phyloP scores from a whole-genome alignment of 2,797 vertebrate genomes.

The Lepilemur septentrionalis region DNA sequence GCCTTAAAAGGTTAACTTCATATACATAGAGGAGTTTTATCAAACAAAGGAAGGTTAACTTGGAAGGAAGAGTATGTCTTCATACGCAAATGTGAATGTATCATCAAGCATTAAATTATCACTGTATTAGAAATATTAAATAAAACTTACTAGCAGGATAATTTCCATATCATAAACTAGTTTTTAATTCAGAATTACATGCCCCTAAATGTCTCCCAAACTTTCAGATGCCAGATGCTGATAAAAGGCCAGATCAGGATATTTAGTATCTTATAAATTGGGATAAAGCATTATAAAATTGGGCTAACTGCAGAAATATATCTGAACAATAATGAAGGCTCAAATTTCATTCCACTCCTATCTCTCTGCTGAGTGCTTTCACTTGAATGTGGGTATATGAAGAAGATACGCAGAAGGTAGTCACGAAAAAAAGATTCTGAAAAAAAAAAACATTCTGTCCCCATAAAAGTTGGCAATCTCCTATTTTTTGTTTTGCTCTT shows the following conservation, averaged over 20 bases:
- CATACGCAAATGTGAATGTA: background rate
- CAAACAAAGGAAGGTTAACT: background rate
- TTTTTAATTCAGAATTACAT: constrained; percentile 6
- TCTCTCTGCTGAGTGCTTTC: background rate
- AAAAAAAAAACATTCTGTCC: background rate
- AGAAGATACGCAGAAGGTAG: background rate
- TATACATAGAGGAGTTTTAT: background rate
- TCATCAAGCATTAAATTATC: background rate
- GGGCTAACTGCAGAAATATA: background rate
- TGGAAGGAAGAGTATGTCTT: background rate
- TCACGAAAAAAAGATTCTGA: background rate
- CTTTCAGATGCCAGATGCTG: background rate
- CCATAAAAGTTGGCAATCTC: background rate
- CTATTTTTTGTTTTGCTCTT: background rate
- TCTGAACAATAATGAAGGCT: background rate
- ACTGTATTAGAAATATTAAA: background rate
- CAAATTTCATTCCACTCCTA: background rate
- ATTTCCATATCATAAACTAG: background rate
- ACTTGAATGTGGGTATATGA: background rate
- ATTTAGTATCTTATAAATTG: background rate
- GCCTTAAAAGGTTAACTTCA: background rate
- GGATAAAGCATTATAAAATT: background rate
- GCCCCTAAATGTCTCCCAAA: background rate
- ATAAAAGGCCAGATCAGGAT: background rate
- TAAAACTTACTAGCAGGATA: background rate